Evolutionary conservation across 2,113 vertebrate species (phyloP), one percentile per base, ranked within the genome.

Genomic region (Tachuris rubrigastra): DNA sequence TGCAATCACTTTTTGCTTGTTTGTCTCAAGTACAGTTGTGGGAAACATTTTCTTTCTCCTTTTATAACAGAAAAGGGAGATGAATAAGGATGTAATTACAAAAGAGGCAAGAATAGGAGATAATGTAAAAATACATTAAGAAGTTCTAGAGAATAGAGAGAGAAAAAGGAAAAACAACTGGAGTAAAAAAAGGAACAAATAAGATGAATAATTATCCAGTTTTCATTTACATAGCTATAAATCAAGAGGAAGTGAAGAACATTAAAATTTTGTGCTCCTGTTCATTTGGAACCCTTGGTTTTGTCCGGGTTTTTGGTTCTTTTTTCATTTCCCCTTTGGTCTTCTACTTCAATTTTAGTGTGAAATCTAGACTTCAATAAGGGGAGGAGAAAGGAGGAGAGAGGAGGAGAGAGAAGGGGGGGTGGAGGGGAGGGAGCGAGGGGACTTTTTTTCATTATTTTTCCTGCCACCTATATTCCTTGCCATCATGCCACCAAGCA

Each of bases 381-480:
- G 23, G 9, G 14, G 50, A 28, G 33, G 21, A 13, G 33, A 59
- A 13, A 33, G 9, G 12, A 59, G 30, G 12, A 6, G 52, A 55
- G 22, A 24, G 2, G 20, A 56, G 18, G 55, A 1, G 8, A 31
- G 9, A 14, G 2, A 3, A 50, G 49, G 14, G 1, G 5, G 27
- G 17, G 9, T 3, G 33, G 8, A 14, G 58, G 14, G n/a, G n/a
- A n/a, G n/a, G n/a, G n/a, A n/a, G n/a, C n/a, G 23, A 35, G 17
- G 14, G 28, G 27, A 50, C 25, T 50, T 50, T 14, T 24, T 25
- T 7, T 12, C 15, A 50, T 50, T 50, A 27, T 50, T 50, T 50
- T 50, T 50, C 28, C 37, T 80, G 42, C 9, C 12, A 46, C 21
- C 15, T 77, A 59, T 18, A 41, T 87, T 65, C 50, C 41, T 66